phyloP scores from a whole-genome alignment of 2,113 vertebrate species.

The Aramus guarauna region DNA sequence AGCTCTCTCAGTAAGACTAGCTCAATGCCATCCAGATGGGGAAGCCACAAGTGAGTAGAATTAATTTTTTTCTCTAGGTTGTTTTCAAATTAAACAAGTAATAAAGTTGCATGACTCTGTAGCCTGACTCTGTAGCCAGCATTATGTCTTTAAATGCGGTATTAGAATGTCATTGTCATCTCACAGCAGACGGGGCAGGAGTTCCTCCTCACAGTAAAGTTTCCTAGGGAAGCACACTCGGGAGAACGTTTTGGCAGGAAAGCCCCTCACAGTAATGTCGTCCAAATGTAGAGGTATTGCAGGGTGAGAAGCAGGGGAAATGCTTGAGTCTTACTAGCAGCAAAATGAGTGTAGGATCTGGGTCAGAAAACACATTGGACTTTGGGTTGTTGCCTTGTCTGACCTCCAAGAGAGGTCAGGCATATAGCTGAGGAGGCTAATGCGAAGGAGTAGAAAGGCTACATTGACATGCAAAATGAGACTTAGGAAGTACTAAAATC shows the following conservation, averaged over 20 bases:
- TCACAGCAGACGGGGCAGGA: not conserved
- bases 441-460: not conserved
- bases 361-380: not conserved
- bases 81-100: conserved; percentile 25
- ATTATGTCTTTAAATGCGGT: not conserved
- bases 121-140: not conserved
- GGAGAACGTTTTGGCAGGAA: not conserved
- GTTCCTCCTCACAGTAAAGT: not conserved
- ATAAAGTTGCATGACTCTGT: not conserved
- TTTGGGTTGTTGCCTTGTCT: not conserved
- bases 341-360: not conserved
- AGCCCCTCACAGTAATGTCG: not conserved
- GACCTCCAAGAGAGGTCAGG: not conserved
- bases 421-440: not conserved
- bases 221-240: not conserved
- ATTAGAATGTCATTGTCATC: conserved; percentile 1
- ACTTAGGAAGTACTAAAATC: not conserved
- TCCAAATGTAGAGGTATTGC: not conserved
- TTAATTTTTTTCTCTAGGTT: not conserved
- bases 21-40: conserved; percentile 19
- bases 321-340: not conserved
- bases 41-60: conserved; percentile 20
- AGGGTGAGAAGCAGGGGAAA: not conserved
- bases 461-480: not conserved
- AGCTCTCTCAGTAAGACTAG: not conserved